Evolutionary conservation across 1,140 invertebrate genomes (phyloP).

Genomic region (Dendroctonus valens): DNA sequence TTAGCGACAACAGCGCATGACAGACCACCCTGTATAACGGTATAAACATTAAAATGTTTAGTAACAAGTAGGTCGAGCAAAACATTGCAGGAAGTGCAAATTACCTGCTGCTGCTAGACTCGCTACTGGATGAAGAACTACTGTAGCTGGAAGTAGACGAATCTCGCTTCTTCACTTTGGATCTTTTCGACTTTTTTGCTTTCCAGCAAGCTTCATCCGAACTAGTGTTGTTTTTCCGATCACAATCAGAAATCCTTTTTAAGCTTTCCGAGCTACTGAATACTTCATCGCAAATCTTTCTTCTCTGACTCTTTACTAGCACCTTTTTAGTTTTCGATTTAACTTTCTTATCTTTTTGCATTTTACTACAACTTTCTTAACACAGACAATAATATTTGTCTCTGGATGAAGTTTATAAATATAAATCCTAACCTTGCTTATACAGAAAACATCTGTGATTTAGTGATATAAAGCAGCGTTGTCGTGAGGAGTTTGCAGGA

Average conservation of each 20-base stretch:
- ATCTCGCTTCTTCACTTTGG: slow-evolving; percentile 18
- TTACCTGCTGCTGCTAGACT: slow-evolving; percentile 7
- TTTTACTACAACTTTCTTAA: neutral
- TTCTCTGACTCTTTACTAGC: slow-evolving; percentile 16
- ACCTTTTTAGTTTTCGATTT: slow-evolving; percentile 8
- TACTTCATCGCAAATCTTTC: neutral
- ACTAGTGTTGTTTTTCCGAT: slow-evolving; percentile 16
- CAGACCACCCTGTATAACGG: too few species aligned
- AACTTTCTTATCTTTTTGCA: slow-evolving; percentile 20
- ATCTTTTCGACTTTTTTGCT: slow-evolving; percentile 20
- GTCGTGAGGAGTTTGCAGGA: too few species aligned
- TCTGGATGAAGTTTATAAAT: neutral
- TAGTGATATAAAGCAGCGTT: neutral
- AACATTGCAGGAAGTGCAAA: neutral
- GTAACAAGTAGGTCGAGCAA: too few species aligned
- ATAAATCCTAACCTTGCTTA: neutral
- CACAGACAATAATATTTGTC: neutral
- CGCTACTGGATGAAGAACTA: slow-evolving; percentile 5
- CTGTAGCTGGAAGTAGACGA: slow-evolving; percentile 13
- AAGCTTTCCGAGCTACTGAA: neutral
- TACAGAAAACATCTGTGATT: neutral
- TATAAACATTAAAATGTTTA: too few species aligned
- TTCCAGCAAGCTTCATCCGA: slow-evolving; percentile 19
- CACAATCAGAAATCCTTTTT: too few species aligned
- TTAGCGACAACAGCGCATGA: too few species aligned